A percentile compares a stretch with the other conserved stretches of the same genome.
Conservation (phyloP, 2,113 vertebrate genomes). For the Oreochromis aureus region DNA sequence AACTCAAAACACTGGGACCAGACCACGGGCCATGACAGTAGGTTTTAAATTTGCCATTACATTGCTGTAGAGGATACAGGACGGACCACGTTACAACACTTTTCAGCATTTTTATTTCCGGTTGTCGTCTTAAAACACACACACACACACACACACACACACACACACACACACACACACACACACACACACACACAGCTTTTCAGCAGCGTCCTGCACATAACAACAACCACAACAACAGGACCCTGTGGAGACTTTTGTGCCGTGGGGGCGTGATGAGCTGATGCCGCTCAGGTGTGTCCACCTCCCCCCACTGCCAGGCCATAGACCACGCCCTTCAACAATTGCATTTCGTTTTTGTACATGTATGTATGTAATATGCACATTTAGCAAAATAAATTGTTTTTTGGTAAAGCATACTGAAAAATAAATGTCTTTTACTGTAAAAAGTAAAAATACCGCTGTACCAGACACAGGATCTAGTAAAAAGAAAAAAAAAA, state of each 20-base stretch:
- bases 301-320: neutral
- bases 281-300: neutral
- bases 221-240: neutral
- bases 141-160: neutral
- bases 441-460: neutral
- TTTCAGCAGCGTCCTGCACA: neutral
- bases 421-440: neutral
- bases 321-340: neutral
- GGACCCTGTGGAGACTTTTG: neutral
- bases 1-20: neutral
- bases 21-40: neutral
- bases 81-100: fast-evolving
- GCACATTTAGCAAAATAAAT: neutral
- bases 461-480: neutral
- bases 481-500: neutral
- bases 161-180: too few relatives aligned
- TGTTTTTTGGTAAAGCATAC: neutral
- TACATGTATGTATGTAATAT: neutral
- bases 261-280: neutral
- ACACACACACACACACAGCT: neutral
- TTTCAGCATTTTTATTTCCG: neutral
- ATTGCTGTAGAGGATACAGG: neutral
- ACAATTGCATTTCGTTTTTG: neutral
- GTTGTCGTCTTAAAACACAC: neutral
- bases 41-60: neutral